phyloP scores from a whole-genome alignment of 2,113 vertebrate species.

The Alethe diademata region DNA sequence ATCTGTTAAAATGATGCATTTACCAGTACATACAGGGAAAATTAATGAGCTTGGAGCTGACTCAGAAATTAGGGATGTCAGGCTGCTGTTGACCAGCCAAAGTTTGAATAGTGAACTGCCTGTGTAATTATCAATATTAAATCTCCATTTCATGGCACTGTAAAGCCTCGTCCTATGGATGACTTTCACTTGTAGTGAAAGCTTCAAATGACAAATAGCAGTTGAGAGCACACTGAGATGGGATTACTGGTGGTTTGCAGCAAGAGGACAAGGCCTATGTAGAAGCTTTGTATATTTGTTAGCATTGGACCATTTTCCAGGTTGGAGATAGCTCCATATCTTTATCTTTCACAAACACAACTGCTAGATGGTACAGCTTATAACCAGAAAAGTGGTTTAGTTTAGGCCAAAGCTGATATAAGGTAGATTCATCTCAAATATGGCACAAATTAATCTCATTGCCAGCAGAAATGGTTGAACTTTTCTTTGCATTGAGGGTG shows the following conservation, averaged over 20 bases:
- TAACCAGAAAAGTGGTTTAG: neutral
- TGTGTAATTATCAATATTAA: neutral
- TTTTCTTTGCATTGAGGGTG: neutral
- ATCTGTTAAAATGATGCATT: neutral
- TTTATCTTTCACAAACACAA: neutral
- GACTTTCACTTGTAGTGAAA: neutral
- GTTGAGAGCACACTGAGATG: neutral
- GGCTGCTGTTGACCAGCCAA: neutral
- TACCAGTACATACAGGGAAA: neutral
- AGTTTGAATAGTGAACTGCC: neutral
- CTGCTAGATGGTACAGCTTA: neutral
- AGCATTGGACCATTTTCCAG: neutral
- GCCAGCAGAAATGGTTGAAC: neutral
- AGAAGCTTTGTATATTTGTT: neutral
- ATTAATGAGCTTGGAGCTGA: neutral
- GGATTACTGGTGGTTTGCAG: neutral
- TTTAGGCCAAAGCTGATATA: neutral
- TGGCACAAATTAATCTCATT: neutral
- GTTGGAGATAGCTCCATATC: rapidly evolving
- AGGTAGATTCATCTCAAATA: neutral
- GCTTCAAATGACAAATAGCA: neutral
- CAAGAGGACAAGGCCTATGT: neutral
- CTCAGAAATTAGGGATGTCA: neutral
- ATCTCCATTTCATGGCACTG: neutral
- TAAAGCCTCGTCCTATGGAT: neutral